phyloP scores from a whole-genome alignment of 2,888 invertebrate genomes.

The Synanthedon andrenaeformis region DNA sequence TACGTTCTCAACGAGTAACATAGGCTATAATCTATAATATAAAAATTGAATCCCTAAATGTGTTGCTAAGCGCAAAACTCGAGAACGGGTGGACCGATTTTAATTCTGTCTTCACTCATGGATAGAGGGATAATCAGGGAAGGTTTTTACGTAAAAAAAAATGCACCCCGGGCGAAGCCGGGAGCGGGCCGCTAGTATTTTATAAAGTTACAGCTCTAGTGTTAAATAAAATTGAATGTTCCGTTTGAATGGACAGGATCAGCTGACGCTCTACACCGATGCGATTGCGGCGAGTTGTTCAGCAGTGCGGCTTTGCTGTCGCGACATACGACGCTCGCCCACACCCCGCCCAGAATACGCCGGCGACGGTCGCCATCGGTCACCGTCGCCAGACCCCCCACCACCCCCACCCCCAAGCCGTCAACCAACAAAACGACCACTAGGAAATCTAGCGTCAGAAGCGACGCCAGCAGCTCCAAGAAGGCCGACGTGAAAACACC shows the following conservation, averaged over 20 bases:
- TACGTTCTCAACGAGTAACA: too few relatives aligned
- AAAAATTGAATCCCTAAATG: too few relatives aligned
- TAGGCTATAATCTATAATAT: too few relatives aligned
- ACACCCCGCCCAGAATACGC: constrained; percentile 62
- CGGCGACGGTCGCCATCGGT: constrained; percentile 35
- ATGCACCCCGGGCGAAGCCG: too few relatives aligned
- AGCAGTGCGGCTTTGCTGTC: constrained; percentile 51
- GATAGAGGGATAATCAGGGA: too few relatives aligned
- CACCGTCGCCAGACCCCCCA: constrained; percentile 9
- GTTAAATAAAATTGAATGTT: too few relatives aligned
- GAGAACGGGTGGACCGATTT: too few relatives aligned
- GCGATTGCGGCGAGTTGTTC: constrained; percentile 62
- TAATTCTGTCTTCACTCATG: too few relatives aligned
- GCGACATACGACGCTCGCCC: constrained; percentile 57
- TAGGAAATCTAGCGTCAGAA: constrained; percentile 21
- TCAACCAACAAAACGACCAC: constrained; percentile 12
- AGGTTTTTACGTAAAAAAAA: too few relatives aligned
- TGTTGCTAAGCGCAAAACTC: too few relatives aligned
- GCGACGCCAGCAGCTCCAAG: constrained; percentile 5
- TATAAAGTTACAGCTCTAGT: too few relatives aligned
- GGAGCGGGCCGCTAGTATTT: too few relatives aligned
- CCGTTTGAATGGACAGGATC: constrained; percentile 22
- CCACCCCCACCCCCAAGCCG: background rate
- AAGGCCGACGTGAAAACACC: constrained; percentile 1
- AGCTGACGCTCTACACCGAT: constrained; percentile 52